Conservation (phyloP, 1,140 invertebrate species). For the Apis mellifera region DNA sequence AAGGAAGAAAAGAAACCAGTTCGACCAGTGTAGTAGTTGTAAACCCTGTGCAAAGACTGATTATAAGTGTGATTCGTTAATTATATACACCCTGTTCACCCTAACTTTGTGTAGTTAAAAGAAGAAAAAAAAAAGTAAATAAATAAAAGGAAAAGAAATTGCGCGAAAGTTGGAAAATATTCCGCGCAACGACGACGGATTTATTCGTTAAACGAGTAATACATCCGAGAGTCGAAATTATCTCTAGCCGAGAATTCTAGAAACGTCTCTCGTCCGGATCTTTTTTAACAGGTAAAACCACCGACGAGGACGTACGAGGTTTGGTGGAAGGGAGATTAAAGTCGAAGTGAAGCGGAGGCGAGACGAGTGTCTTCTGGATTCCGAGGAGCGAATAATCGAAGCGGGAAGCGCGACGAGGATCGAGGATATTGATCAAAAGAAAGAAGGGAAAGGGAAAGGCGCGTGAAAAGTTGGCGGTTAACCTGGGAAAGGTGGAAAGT, state of each 20-base stretch:
- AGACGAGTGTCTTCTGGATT: background rate
- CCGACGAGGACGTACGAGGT: background rate
- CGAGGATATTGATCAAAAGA: background rate
- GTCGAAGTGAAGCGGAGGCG: slow-evolving; percentile 53
- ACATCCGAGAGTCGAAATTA: no score
- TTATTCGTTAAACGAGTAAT: no score
- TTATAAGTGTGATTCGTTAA: no score
- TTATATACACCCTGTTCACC: no score
- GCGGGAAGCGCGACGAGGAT: background rate
- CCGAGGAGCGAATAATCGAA: background rate
- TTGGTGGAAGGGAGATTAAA: background rate
- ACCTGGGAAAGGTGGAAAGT: slow-evolving; percentile 37
- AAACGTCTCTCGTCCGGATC: no score
- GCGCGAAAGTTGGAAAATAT: background rate
- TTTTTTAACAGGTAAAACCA: background rate
- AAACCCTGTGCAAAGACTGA: no score
- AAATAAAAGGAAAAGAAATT: background rate
- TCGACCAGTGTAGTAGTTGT: no score
- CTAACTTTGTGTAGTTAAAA: background rate
- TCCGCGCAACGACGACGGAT: no score
- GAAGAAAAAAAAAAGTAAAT: background rate
- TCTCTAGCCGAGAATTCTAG: no score
- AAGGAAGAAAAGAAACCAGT: background rate
- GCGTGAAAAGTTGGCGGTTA: slow-evolving; percentile 1
- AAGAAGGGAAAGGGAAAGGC: background rate